phyloP scores from a whole-genome alignment of 2,888 invertebrate species.

The Dugesia japonica region DNA sequence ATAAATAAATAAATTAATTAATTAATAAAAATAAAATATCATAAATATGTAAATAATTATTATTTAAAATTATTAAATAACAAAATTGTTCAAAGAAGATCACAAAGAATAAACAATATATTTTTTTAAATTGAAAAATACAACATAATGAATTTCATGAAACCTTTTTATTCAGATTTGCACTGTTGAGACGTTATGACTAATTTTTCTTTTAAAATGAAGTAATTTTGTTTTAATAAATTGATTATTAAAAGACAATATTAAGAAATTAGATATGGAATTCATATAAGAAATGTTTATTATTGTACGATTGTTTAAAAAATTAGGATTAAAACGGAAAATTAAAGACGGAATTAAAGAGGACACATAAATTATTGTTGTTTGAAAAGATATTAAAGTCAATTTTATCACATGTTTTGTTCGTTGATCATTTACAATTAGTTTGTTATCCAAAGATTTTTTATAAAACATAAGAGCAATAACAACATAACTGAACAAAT shows the following conservation, averaged over 20 bases:
- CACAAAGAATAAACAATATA: no score
- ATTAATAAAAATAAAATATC: no score
- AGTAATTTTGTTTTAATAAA: neutral
- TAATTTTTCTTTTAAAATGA: neutral
- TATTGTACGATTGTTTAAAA: neutral
- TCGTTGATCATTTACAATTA: neutral
- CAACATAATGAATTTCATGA: no score
- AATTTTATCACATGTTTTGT: neutral
- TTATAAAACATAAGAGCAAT: neutral
- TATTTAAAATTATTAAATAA: no score
- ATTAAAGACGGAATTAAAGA: neutral
- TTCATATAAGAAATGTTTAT: neutral
- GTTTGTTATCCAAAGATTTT: neutral
- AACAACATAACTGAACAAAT: neutral
- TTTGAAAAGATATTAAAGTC: neutral
- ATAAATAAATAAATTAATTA: no score
- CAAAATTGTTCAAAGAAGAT: no score
- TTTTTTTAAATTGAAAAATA: no score
- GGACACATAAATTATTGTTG: neutral
- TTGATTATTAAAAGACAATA: neutral
- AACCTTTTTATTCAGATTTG: no score
- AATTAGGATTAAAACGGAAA: neutral
- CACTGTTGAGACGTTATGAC: no score
- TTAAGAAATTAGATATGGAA: neutral
- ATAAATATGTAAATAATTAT: no score